Evolutionary conservation across 2,113 vertebrate genomes (phyloP).

Genomic region (Martes martes): DNA sequence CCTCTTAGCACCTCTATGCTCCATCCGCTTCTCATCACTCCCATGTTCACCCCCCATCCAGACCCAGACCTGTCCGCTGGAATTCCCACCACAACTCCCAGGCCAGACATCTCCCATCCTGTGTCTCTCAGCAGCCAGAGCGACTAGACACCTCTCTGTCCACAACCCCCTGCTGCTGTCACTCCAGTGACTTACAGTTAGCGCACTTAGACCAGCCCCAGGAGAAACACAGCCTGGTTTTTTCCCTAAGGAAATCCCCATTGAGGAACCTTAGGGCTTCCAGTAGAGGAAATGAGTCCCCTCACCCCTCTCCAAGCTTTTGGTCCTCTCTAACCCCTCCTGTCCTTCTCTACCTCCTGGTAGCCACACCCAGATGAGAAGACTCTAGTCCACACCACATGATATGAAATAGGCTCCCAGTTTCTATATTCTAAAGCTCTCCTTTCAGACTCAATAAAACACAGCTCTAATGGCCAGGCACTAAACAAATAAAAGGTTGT

Average conservation of each 20-base stretch:
- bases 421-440: background rate
- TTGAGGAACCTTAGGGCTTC: background rate
- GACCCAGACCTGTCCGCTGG: background rate
- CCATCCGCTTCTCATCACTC: background rate
- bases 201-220: background rate
- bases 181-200: background rate
- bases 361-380: background rate
- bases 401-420: background rate
- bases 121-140: background rate
- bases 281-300: background rate
- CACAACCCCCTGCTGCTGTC: background rate
- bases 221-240: background rate
- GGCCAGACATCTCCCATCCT: background rate
- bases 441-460: background rate
- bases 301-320: background rate
- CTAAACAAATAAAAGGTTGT: accelerated
- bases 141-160: background rate
- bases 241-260: background rate
- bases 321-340: background rate
- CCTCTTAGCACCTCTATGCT: background rate
- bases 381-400: background rate
- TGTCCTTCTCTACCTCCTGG: background rate
- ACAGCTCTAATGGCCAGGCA: background rate
- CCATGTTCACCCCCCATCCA: background rate
- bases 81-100: background rate